Conservation (phyloP, 2,113 vertebrate species). For the Mirza zaza region DNA sequence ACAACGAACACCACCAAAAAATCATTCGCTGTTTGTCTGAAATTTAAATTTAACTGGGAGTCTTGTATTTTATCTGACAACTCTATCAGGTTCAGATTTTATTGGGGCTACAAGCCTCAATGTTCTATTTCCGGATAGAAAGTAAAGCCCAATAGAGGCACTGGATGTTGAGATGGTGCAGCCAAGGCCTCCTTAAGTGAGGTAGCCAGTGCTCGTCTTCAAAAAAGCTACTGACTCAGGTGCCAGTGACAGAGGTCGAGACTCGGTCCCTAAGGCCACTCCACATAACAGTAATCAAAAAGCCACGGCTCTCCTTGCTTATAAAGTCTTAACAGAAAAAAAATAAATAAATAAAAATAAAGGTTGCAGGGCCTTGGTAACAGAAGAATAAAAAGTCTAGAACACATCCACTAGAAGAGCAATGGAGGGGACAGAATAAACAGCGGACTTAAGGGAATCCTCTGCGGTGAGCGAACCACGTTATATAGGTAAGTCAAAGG, state of each 20-base stretch:
- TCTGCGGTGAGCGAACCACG: not conserved
- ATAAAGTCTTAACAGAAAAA: not conserved
- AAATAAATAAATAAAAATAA: too few relatives aligned
- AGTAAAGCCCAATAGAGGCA: not conserved
- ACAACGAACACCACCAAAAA: not conserved
- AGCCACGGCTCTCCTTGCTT: too few relatives aligned
- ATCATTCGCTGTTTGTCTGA: not conserved
- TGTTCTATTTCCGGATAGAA: not conserved
- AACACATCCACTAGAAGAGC: not conserved
- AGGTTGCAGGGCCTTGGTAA: not conserved
- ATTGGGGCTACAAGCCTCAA: not conserved
- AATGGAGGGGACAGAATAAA: not conserved
- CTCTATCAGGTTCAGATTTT: not conserved
- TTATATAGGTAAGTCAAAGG: not conserved
- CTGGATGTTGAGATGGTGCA: not conserved
- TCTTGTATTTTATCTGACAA: not conserved
- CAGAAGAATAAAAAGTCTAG: not conserved
- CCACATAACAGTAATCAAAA: not conserved
- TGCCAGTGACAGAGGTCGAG: not conserved
- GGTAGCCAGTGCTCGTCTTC: not conserved
- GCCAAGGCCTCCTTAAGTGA: not conserved
- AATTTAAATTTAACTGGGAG: not conserved
- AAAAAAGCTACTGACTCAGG: not conserved
- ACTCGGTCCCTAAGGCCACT: not conserved
- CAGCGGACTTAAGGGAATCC: not conserved